These are phyloP conservation scores for Eumaeus atala DNA, from an alignment of 1,140 invertebrate genomes.

Conservation along the genomic window DNA sequence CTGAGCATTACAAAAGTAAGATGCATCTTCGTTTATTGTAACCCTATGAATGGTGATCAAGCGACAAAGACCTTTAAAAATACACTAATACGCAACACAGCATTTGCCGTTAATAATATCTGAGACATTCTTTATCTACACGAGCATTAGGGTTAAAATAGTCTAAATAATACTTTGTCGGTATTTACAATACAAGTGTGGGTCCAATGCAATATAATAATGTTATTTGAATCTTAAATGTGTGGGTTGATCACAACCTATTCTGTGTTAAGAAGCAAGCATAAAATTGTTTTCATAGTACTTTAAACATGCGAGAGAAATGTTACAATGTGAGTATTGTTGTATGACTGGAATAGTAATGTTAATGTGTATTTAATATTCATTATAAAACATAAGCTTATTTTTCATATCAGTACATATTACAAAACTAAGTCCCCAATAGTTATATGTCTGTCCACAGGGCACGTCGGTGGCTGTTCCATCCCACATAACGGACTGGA, in stretches of 20 bases:
- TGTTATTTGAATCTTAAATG: conserved; percentile 59
- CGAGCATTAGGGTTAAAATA: conserved; percentile 23
- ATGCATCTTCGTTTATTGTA: conserved; percentile 48
- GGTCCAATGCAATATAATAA: conserved; percentile 51
- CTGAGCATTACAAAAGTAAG: conserved; percentile 32
- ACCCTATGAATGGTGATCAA: conserved; percentile 52
- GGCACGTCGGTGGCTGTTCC: too few species aligned
- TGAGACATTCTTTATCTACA: conserved; percentile 17
- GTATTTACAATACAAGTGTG: conserved; percentile 17
- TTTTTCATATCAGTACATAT: too few species aligned
- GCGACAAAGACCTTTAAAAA: conserved; percentile 61
- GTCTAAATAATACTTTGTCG: conserved; percentile 8
- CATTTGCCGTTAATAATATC: conserved; percentile 16
- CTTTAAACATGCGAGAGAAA: conserved; percentile 30
- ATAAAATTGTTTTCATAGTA: conserved; percentile 56
- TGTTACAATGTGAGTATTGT: conserved; percentile 9
- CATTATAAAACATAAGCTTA: too few species aligned
- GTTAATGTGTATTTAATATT: neutral
- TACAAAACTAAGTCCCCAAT: too few species aligned
- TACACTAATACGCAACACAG: conserved; percentile 45
- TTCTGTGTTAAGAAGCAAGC: conserved; percentile 55
- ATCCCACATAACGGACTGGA: too few species aligned
- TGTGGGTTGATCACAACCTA: conserved; percentile 61
- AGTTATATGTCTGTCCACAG: too few species aligned
- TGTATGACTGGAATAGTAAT: neutral